Evolutionary conservation across 2,888 invertebrate species (phyloP), one percentile per base, ranked within the genome.

Genomic region (Leucophora obtusa): DNA sequence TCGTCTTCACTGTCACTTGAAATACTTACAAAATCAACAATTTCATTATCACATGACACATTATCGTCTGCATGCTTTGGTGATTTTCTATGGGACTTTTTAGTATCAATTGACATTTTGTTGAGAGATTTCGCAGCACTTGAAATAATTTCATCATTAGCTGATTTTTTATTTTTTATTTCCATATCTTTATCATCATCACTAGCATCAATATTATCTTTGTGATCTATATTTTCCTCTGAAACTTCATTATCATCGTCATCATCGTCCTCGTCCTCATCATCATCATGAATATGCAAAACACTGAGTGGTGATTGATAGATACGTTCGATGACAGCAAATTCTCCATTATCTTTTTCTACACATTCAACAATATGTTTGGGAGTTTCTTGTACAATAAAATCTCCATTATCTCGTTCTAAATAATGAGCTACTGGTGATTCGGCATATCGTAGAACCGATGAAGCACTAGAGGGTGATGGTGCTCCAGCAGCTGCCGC

Each of bases 311-410:
- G 89, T 69, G 90, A 89, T 69, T 89, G 89, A 83, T 90, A 88
- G 53, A 90, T 89, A 77, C 90, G 89, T 79, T 90, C 90, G 68
- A 90, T 90, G n/a, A 90, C 90, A 10, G 90, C 89, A 83, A 90
- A 90, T 69, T 90, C 89, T 0, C 90, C 90, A 82, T 89, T 87
- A 17, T 90, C 90, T 66, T 88, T 89, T 80, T 90, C 90, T 10
- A 90, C 89, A 51, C 90, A 90, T 78, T 90, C 90, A 1, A 90
- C 90, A 79, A 90, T 87, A 35, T 89, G 90, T 66, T 89, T 90
- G 18, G 90, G 90, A 11, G 89, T 89, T 82, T 90, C 90, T 75
- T 90, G 90, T 9, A 90, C 89, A 73, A 90, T 89, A 69, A 90
- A 90, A 73, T 90, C 90, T 3, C 90, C 90, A 75, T 90, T 90